These are phyloP conservation scores for Nerophis ophidion DNA, from an alignment of 2,113 vertebrate species.

Conservation along the genomic window DNA sequence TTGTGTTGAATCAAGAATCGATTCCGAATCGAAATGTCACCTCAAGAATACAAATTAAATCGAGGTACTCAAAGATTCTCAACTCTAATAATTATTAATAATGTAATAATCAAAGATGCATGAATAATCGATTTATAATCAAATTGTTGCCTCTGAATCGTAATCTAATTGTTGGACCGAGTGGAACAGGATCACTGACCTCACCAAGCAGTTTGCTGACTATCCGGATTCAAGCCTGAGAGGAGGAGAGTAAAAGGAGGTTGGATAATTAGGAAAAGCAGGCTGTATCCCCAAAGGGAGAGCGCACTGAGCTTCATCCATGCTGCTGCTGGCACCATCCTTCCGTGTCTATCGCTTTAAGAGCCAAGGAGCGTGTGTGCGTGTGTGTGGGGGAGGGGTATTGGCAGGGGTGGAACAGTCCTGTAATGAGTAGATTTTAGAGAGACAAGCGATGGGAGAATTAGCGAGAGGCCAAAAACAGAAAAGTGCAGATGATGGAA, in stretches of 20 bases:
- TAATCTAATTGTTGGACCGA: neutral
- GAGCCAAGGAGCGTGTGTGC: slow-evolving; percentile 63
- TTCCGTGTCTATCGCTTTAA: slow-evolving; percentile 74
- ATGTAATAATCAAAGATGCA: too few species aligned
- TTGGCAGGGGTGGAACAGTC: slow-evolving; percentile 75
- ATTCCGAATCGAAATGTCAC: too few species aligned
- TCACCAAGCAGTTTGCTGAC: slow-evolving; percentile 48
- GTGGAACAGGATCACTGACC: slow-evolving; percentile 23
- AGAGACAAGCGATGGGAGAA: slow-evolving; percentile 49
- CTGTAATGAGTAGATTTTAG: slow-evolving; percentile 75
- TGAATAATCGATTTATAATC: too few species aligned
- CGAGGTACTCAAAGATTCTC: too few species aligned
- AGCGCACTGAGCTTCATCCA: slow-evolving; percentile 36
- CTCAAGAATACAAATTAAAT: too few species aligned
- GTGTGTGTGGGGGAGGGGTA: slow-evolving; percentile 73
- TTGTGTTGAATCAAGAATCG: too few species aligned
- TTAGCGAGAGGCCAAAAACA: slow-evolving; percentile 21
- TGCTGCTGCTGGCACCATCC: slow-evolving; percentile 43
- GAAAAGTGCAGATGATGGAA: slow-evolving; percentile 56
- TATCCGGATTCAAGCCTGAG: slow-evolving; percentile 28
- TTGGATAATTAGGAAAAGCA: slow-evolving; percentile 65
- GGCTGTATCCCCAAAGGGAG: slow-evolving; percentile 49
- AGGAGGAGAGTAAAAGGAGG: slow-evolving; percentile 48
- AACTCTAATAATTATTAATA: too few species aligned
- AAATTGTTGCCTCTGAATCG: too few species aligned